Evolutionary conservation across 1,140 invertebrate genomes (phyloP).

Genomic region (Drosophila gunungcola): DNA sequence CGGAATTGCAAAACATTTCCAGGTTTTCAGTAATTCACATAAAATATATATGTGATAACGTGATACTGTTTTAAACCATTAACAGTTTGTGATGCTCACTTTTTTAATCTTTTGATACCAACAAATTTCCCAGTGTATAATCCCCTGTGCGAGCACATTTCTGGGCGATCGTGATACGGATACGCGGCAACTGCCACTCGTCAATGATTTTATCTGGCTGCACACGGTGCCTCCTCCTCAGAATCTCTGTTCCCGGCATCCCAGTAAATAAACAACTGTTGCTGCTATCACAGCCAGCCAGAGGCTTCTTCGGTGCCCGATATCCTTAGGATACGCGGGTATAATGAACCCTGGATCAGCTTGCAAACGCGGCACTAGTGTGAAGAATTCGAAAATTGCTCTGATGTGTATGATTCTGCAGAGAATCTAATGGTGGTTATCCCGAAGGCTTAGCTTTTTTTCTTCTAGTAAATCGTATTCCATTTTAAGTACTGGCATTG

Average conservation of each 20-base stretch:
- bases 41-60: too few relatives aligned
- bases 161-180: slow-evolving; percentile 59
- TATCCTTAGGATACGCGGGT: slow-evolving; percentile 33
- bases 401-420: slow-evolving; percentile 20
- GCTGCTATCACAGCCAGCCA: slow-evolving; percentile 32
- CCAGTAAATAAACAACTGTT: slow-evolving; percentile 55
- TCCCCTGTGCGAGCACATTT: slow-evolving; percentile 28
- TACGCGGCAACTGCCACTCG: slow-evolving; percentile 52
- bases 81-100: too few relatives aligned
- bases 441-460: not conserved
- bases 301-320: slow-evolving; percentile 32
- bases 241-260: slow-evolving; percentile 5
- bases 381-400: slow-evolving; percentile 31
- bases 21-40: too few relatives aligned
- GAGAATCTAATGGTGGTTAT: slow-evolving; percentile 14
- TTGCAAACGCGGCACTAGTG: slow-evolving; percentile 2
- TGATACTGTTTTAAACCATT: too few relatives aligned
- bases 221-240: slow-evolving; percentile 31
- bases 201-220: slow-evolving; percentile 71
- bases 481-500: not conserved
- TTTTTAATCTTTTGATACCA: too few relatives aligned
- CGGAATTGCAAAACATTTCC: too few relatives aligned
- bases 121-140: not conserved
- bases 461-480: not conserved
- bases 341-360: slow-evolving; percentile 30